These are phyloP conservation scores for Haemorhous mexicanus DNA, from an alignment of 2,113 vertebrate species.

Conservation along the genomic window DNA sequence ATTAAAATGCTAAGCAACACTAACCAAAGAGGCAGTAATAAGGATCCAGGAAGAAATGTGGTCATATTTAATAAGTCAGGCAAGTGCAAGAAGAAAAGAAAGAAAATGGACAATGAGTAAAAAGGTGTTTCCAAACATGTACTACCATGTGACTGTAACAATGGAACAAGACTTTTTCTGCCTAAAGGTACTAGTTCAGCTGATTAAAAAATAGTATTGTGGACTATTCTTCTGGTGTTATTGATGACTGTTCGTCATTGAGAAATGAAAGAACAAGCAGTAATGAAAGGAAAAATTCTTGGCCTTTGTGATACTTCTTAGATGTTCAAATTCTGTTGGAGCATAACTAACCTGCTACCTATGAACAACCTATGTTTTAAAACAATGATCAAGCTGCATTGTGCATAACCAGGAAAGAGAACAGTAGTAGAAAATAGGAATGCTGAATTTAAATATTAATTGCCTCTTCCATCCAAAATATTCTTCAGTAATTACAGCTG, in stretches of 20 bases:
- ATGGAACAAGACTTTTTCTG: neutral
- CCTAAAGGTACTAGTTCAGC: neutral
- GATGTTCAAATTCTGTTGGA: neutral
- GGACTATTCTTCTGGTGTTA: neutral
- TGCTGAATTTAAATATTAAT: neutral
- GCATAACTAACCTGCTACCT: neutral
- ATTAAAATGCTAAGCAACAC: neutral
- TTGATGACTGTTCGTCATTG: neutral
- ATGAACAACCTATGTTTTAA: neutral
- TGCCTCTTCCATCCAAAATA: neutral
- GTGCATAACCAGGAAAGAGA: neutral
- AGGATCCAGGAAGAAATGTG: neutral
- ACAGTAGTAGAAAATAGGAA: neutral
- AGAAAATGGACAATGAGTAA: neutral
- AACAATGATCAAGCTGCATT: neutral
- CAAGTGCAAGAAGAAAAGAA: neutral
- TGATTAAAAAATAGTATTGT: neutral
- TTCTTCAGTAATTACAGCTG: neutral
- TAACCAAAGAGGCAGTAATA: neutral
- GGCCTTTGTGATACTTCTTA: neutral
- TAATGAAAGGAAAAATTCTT: neutral
- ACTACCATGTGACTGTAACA: accelerated
- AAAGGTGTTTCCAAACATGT: neutral
- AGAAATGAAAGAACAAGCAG: neutral
- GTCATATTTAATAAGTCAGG: neutral